These are phyloP conservation scores for Catostylus mosaicus DNA, from an alignment of 30 jellyfish, hydroid and myxozoan species.

Conservation along the genomic window DNA sequence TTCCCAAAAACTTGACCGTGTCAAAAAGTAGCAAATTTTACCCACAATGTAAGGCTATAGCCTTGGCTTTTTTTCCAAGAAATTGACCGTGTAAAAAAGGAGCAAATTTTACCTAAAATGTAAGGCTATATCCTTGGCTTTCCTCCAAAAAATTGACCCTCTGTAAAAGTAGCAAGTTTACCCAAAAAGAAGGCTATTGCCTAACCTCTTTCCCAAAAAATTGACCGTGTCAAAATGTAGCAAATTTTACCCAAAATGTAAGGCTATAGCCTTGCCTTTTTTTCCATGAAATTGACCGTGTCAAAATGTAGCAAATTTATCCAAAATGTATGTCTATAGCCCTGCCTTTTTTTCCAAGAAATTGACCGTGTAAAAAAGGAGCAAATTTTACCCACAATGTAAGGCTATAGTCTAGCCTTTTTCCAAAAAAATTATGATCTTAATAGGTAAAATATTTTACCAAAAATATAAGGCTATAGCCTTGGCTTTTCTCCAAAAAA, in stretches of 20 bases:
- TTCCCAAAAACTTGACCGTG: too few species aligned
- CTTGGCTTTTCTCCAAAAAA: background rate
- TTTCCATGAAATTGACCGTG: background rate
- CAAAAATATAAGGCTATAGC: background rate
- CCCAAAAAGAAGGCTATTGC: background rate
- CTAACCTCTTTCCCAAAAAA: background rate
- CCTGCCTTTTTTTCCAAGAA: background rate
- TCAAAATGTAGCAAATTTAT: too few species aligned
- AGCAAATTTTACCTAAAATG: too few species aligned
- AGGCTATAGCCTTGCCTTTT: background rate
- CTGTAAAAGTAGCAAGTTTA: too few species aligned
- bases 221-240: background rate
- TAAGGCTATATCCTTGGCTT: too few species aligned
- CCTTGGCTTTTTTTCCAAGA: too few species aligned
- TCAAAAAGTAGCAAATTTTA: too few species aligned
- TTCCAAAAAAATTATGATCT: background rate
- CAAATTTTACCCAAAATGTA: background rate
- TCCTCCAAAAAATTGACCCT: too few species aligned
- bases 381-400: background rate
- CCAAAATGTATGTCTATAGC: background rate
- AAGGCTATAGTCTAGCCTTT: background rate
- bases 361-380: background rate
- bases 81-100: too few species aligned
- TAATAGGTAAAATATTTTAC: background rate
- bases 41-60: too few species aligned